Evolutionary conservation across 2,113 vertebrate genomes (phyloP).

Genomic region (Uropsilus gracilis): DNA sequence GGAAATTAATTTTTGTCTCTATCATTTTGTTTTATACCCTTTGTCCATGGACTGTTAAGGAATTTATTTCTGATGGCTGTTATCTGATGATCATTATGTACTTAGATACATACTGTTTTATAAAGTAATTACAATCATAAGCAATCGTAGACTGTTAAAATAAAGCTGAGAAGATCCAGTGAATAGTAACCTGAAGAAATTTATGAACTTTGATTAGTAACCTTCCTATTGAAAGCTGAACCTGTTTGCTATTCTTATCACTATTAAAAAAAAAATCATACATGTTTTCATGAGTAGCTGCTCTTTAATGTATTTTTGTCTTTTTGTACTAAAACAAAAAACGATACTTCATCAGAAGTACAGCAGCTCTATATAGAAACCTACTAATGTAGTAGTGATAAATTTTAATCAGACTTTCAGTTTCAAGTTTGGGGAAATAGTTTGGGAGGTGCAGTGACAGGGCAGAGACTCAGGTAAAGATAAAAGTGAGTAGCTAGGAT

Average conservation of each 20-base stretch:
- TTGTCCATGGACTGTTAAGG: constrained; percentile 18
- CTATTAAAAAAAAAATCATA: background rate
- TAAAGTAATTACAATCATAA: constrained; percentile 22
- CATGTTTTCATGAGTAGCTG: background rate
- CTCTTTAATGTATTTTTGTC: constrained; percentile 19
- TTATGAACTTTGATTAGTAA: background rate
- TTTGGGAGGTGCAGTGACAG: background rate
- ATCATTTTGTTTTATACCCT: constrained; percentile 44
- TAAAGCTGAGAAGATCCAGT: background rate
- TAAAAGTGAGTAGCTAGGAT: background rate
- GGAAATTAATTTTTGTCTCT: background rate
- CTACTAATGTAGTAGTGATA: background rate
- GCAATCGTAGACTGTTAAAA: background rate
- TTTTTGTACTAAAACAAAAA: constrained; percentile 45
- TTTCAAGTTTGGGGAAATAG: constrained; percentile 12
- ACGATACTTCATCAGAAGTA: constrained; percentile 20
- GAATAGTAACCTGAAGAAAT: constrained; percentile 20
- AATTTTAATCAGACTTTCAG: background rate
- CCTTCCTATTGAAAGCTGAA: background rate
- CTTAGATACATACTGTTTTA: constrained; percentile 19
- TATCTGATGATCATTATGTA: background rate
- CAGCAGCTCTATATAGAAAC: background rate
- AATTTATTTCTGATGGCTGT: constrained; percentile 44
- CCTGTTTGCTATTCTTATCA: background rate
- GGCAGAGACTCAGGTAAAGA: background rate